Percentiles rank a stretch among this genome's conserved stretches.
phyloP scores from a whole-genome alignment of 1,140 invertebrate genomes.

The Macrocentrus cingulum region DNA sequence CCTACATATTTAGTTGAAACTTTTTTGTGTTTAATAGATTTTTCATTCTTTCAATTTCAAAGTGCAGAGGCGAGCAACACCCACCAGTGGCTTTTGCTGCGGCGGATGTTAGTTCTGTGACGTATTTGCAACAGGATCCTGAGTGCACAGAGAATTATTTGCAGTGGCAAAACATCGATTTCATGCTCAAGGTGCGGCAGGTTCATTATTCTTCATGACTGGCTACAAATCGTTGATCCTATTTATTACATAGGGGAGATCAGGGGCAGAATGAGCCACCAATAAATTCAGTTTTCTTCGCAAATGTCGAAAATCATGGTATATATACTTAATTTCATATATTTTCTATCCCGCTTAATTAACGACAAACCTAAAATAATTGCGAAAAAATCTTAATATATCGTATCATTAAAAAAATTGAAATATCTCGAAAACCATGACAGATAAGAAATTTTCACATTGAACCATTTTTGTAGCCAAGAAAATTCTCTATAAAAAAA shows the following conservation, averaged over 20 bases:
- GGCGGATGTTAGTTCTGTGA: conserved; percentile 7
- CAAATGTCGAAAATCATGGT: too few species aligned
- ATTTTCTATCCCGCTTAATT: too few species aligned
- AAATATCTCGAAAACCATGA: too few species aligned
- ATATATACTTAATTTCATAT: too few species aligned
- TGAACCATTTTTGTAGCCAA: too few species aligned
- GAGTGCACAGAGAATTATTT: conserved; percentile 12
- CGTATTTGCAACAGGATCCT: conserved; percentile 12
- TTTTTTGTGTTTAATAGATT: too few species aligned
- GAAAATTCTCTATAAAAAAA: too few species aligned
- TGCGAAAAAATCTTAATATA: too few species aligned
- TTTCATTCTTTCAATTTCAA: neutral
- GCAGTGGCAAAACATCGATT: conserved; percentile 5
- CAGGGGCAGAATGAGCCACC: neutral
- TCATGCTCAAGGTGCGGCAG: conserved; percentile 12
- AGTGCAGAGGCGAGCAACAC: neutral
- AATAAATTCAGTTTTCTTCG: neutral
- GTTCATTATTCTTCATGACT: conserved; percentile 17
- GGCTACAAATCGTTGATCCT: neutral
- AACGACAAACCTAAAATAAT: too few species aligned
- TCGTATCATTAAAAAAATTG: too few species aligned
- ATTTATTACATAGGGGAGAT: neutral
- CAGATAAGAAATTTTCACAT: too few species aligned
- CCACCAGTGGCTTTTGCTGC: neutral
- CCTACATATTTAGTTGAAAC: too few species aligned